These are phyloP conservation scores for Polyodon spathula DNA, from an alignment of 2,113 vertebrate genomes.

Conservation along the genomic window DNA sequence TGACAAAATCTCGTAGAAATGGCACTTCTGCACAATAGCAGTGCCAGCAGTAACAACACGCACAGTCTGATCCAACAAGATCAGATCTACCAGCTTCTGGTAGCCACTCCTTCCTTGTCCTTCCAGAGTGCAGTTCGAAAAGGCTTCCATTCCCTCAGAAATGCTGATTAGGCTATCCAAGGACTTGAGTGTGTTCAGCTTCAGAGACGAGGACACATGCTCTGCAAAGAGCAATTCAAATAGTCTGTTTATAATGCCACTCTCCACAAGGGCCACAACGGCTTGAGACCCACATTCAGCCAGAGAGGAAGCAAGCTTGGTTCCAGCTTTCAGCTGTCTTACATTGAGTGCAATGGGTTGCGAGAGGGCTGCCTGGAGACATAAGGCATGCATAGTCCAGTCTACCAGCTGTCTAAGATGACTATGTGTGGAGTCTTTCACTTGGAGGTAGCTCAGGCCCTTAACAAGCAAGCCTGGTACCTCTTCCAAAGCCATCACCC, in stretches of 20 bases:
- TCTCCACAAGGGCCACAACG: constrained; percentile 63
- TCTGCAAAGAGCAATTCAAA: constrained; percentile 82
- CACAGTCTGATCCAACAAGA: constrained; percentile 88
- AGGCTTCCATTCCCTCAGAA: constrained; percentile 83
- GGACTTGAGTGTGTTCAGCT: constrained; percentile 86
- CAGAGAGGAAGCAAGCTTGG: constrained; percentile 77
- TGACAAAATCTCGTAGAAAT: constrained; percentile 83
- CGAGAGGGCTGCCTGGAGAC: constrained; percentile 79
- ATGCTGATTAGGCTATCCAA: constrained; percentile 81
- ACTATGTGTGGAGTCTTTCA: constrained; percentile 68
- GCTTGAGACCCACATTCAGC: constrained; percentile 77
- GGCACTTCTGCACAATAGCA: constrained; percentile 87
- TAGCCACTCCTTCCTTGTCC: constrained; percentile 70
- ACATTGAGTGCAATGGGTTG: constrained; percentile 95
- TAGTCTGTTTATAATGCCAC: constrained; percentile 67
- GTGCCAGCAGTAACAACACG: constrained; percentile 90
- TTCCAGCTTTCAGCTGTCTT: constrained; percentile 93
- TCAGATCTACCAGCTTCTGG: constrained; percentile 83
- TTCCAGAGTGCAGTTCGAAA: constrained; percentile 50
- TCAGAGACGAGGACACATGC: constrained; percentile 91
- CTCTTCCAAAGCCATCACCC: constrained; percentile 92
- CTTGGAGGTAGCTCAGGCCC: constrained; percentile 72
- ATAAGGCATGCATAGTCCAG: constrained; percentile 84
- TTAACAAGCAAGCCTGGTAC: constrained; percentile 77
- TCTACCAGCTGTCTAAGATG: constrained; percentile 65